Evolutionary conservation across 1,140 invertebrate genomes (phyloP).

Genomic region (Drosophila pseudoobscura): DNA sequence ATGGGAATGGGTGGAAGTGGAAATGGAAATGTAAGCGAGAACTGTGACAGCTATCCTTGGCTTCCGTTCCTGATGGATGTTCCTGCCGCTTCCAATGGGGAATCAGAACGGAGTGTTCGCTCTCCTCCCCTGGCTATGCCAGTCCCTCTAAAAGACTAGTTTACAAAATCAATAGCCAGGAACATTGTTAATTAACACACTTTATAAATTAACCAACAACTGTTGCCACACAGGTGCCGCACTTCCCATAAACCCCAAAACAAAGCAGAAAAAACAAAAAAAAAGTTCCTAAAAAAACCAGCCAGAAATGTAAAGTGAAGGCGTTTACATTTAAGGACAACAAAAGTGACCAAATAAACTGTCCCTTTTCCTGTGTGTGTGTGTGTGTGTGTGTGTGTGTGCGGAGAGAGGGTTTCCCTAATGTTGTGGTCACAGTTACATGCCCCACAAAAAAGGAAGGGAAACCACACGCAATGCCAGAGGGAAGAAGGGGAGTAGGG

Average conservation of each 20-base stretch:
- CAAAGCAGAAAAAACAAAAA: too few species aligned
- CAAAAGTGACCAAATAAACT: constrained; percentile 1
- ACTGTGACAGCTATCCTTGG: constrained; percentile 17
- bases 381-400: too few species aligned
- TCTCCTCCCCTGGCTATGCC: too few species aligned
- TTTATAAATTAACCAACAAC: constrained; percentile 13
- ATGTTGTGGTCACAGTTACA: too few species aligned
- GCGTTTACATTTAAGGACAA: constrained; percentile 11
- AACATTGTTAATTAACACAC: constrained; percentile 45
- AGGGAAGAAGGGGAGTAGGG: too few species aligned
- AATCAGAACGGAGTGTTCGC: background rate
- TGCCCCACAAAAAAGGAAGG: too few species aligned
- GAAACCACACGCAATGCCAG: too few species aligned
- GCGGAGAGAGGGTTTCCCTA: too few species aligned
- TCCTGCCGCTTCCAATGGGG: too few species aligned
- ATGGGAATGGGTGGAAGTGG: constrained; percentile 1
- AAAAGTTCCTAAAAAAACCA: constrained; percentile 5
- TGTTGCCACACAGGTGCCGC: constrained; percentile 23
- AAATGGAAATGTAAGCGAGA: background rate
- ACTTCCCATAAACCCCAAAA: constrained; percentile 20
- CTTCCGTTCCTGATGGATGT: background rate
- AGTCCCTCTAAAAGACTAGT: too few species aligned
- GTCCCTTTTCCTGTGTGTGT: too few species aligned
- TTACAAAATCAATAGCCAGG: constrained; percentile 13
- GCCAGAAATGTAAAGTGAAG: constrained; percentile 3